Base-by-base conservation (phyloP, 1,140 invertebrate genomes). In the Neotoxoptera formosana region DNA sequence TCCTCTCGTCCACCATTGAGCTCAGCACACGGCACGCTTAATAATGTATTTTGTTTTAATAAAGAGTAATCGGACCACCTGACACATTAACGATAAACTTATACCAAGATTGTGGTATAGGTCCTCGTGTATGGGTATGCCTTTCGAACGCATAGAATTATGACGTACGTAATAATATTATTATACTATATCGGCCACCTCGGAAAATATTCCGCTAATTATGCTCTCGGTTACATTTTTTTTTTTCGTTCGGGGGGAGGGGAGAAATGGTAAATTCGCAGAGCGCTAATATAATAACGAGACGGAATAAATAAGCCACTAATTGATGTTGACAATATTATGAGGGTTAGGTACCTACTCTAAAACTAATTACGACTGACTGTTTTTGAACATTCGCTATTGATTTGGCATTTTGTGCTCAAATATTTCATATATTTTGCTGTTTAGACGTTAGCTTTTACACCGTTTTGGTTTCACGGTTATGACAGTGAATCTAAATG, bases 41-140 rank as follows among this genome's bases (percentile, higher is more conserved):
- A 83, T 81, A 81, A 81, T 81, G 21, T 45, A 41, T 41, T 76
- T 84, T 84, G 41, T 45, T 41, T 76, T 84, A 84, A 84, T 84
- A 45, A 84, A 84, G 36, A 41, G 36, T 45, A 41, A 84, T 84
- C 41, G 23, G 41, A 14, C 21, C 8, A 25, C 21, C 21, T 84
- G 83, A 45, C 34, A 84, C 21, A 84, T 84, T 84, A 84, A 41
- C 25, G 34, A 84, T 9, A 45, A 84, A 84, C 23, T 45, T 45
- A 41, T 41, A 25, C 23, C 23, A 84, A 41, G 83, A 84, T 45
- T 25, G 45, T 41, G 21, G 9, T 67, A n/a, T n/a, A 14, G 3
- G 60, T 67, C 9, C 11, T 4, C n/a, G 7, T n/a, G 60, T n/a
- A 41, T n/a, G n/a, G 41, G 41, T 4, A n/a, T n/a, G 60, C 30